A percentile compares a stretch with the other conserved stretches of the same genome.
These are phyloP conservation scores for Cephus spinipes DNA, from an alignment of 2,888 invertebrate genomes.

Conservation along the genomic window DNA sequence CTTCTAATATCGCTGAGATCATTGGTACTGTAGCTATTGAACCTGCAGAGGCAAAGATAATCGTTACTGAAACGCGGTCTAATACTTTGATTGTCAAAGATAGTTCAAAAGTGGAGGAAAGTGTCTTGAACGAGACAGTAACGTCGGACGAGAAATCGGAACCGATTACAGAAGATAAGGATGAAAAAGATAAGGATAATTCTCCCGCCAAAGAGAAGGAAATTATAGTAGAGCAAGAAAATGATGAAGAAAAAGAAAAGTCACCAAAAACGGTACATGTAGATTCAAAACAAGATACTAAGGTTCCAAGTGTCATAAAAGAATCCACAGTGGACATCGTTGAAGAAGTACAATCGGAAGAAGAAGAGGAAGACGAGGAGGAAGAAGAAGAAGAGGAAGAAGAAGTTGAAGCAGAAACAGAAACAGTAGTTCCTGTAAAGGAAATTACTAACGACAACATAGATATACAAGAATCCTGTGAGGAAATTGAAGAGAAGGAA, in stretches of 20 bases:
- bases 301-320: not conserved
- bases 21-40: conserved; percentile 62
- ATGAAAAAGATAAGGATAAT: conserved; percentile 11
- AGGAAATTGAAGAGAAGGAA: conserved; percentile 14
- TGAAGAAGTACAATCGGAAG: not conserved
- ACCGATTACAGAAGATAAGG: conserved; percentile 12
- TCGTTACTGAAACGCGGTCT: conserved; percentile 27
- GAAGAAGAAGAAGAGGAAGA: conserved; percentile 29
- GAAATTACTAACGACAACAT: not conserved
- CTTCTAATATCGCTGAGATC: conserved; percentile 70
- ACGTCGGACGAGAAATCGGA: conserved; percentile 9
- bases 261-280: not conserved
- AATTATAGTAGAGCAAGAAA: conserved; percentile 47
- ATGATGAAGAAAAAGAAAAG: conserved; percentile 20
- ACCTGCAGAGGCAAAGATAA: conserved; percentile 46
- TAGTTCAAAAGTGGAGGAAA: conserved; percentile 23
- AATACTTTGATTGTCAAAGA: conserved; percentile 16
- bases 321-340: not conserved
- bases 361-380: conserved; percentile 14
- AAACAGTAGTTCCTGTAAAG: conserved; percentile 10
- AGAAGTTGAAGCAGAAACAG: conserved; percentile 40
- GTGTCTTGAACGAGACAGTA: not conserved
- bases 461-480: not conserved
- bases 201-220: conserved; percentile 38
- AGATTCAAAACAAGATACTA: not conserved